Evolutionary conservation across 2,888 invertebrate species (phyloP).

Genomic region (Thera britannica): DNA sequence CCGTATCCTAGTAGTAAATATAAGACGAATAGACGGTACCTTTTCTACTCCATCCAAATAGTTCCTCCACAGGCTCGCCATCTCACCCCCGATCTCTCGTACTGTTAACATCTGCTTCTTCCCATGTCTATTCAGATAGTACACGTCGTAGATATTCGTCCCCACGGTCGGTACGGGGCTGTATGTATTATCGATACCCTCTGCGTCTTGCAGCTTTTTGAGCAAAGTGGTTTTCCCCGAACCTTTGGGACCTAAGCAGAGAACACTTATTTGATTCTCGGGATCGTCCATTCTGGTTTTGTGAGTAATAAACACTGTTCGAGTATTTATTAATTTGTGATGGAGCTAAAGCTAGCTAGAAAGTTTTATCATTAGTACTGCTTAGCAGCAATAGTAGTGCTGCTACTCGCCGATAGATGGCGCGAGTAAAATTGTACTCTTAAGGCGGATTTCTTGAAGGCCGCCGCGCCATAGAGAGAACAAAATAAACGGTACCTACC

Average conservation of each 20-base stretch:
- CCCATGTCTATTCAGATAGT: constrained; percentile 76
- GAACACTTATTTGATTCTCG: constrained; percentile 71
- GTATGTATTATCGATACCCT: constrained; percentile 90
- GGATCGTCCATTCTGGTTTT: constrained; percentile 64
- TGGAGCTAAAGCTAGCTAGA: background rate
- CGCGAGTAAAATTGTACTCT: constrained; percentile 33
- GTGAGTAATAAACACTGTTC: background rate
- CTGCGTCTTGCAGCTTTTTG: constrained; percentile 88
- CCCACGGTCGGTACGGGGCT: constrained; percentile 93
- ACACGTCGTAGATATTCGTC: constrained; percentile 89
- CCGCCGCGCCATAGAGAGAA: background rate
- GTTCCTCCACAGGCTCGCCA: constrained; percentile 93
- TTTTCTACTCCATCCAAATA: constrained; percentile 88
- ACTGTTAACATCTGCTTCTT: constrained; percentile 84
- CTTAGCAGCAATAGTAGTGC: constrained; percentile 43
- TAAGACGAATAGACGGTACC: constrained; percentile 48
- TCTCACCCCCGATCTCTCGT: constrained; percentile 91
- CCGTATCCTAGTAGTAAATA: no score
- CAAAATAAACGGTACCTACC: background rate
- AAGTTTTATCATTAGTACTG: constrained; percentile 54
- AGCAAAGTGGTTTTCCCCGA: constrained; percentile 93
- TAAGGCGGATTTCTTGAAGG: background rate
- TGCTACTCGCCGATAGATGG: constrained; percentile 65
- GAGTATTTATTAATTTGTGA: background rate
- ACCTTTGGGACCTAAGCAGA: constrained; percentile 92